Percentiles rank a stretch among this genome's conserved stretches.
phyloP scores from a whole-genome alignment of 2,888 invertebrate genomes.

The Neoitamus cyanurus region DNA sequence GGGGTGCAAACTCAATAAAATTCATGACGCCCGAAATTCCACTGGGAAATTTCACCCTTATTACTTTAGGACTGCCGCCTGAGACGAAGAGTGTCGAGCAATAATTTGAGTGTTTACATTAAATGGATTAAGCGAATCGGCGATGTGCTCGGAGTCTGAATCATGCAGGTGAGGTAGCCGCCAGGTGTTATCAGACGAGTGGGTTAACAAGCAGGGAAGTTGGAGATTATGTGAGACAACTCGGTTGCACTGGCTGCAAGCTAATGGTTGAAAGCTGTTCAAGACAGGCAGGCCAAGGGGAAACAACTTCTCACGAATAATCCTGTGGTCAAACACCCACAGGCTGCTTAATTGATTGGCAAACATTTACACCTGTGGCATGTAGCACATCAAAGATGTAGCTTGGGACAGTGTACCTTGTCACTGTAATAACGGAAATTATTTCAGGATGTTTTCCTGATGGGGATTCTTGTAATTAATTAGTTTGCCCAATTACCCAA shows the following conservation, averaged over 20 bases:
- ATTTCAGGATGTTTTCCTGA: neutral
- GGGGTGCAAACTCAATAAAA: conserved; percentile 17
- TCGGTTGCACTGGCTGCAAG: neutral
- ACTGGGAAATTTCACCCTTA: conserved; percentile 11
- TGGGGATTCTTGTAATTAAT: neutral
- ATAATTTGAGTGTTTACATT: conserved; percentile 34
- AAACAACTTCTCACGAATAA: neutral
- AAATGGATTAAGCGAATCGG: conserved; percentile 19
- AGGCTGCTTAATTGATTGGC: conserved; percentile 3
- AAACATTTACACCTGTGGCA: conserved; percentile 17
- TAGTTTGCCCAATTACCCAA: neutral
- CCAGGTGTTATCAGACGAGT: neutral
- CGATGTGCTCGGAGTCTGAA: neutral
- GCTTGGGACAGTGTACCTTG: neutral
- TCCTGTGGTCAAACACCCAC: neutral
- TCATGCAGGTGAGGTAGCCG: neutral
- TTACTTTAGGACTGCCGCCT: neutral
- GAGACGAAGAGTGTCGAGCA: neutral
- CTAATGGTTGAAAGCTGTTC: neutral
- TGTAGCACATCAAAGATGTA: neutral
- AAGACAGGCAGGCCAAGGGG: neutral
- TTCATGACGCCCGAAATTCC: neutral
- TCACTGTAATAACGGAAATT: neutral
- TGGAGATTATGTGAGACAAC: neutral
- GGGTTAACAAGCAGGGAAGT: neutral